These are phyloP conservation scores for Coregonus clupeaformis DNA, from an alignment of 2,113 vertebrate genomes.

Conservation along the genomic window DNA sequence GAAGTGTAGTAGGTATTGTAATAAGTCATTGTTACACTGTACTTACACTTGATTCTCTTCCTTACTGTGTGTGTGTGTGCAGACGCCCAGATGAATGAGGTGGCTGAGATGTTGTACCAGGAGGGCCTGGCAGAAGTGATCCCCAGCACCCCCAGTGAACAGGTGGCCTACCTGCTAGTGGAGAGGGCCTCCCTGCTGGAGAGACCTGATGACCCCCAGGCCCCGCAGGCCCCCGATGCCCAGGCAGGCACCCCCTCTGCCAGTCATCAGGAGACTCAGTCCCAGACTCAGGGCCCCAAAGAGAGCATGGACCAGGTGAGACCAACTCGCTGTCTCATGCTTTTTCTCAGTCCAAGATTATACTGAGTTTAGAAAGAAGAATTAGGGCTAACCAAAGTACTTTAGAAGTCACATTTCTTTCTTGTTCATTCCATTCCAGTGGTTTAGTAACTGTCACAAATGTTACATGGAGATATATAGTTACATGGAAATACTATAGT, in stretches of 20 bases:
- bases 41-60: neutral
- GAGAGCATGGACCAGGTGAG: slow-evolving; percentile 54
- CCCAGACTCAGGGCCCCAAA: slow-evolving; percentile 15
- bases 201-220: slow-evolving; percentile 48
- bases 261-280: slow-evolving; percentile 17
- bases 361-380: neutral
- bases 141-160: slow-evolving; percentile 77
- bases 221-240: slow-evolving; percentile 26
- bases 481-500: too few species aligned
- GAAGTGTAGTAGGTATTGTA: too few species aligned
- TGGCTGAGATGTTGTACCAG: slow-evolving; percentile 81
- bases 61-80: neutral
- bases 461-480: too few species aligned
- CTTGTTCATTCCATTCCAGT: too few species aligned
- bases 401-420: too few species aligned
- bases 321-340: neutral
- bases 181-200: slow-evolving; percentile 75
- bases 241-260: slow-evolving; percentile 46
- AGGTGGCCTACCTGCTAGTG: slow-evolving; percentile 79
- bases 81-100: slow-evolving; percentile 81
- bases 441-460: too few species aligned
- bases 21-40: too few species aligned
- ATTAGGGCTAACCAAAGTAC: too few species aligned
- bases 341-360: neutral
- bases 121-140: slow-evolving; percentile 77